Conservation (phyloP, 2,797 vertebrate genomes). For the Chiloscyllium punctatum region DNA sequence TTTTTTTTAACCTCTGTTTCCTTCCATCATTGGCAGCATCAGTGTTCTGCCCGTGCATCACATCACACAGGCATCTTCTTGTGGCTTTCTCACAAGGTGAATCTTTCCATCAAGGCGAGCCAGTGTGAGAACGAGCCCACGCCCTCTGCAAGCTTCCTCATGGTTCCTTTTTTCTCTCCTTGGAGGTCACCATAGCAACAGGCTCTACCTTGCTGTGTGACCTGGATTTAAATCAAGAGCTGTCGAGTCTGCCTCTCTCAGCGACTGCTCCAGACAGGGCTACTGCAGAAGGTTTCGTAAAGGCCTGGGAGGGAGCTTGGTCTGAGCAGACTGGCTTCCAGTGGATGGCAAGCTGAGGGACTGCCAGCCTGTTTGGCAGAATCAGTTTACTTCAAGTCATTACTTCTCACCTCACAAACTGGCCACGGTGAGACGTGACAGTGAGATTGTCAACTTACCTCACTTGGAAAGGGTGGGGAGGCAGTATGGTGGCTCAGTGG, state of each 20-base stretch:
- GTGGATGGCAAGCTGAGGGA: not conserved
- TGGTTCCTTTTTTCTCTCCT: not conserved
- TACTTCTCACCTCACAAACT: not conserved
- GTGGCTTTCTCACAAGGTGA: not conserved
- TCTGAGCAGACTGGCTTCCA: no score
- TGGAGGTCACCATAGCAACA: not conserved
- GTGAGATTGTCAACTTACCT: not conserved
- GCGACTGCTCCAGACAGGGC: not conserved
- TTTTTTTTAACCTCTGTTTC: not conserved
- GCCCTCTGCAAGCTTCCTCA: not conserved
- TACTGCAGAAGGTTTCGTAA: not conserved
- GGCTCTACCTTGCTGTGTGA: not conserved
- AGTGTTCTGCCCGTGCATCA: no score
- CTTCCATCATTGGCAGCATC: not conserved
- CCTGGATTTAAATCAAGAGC: not conserved
- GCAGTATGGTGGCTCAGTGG: no score
- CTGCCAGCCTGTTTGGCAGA: not conserved
- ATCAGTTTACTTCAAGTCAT: not conserved
- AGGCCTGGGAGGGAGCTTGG: not conserved
- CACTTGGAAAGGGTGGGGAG: not conserved
- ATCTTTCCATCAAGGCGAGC: not conserved
- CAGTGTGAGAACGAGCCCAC: not conserved
- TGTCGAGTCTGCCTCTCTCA: not conserved
- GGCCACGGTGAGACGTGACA: not conserved
- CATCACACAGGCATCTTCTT: not conserved